Conservation (phyloP, 2,888 invertebrate genomes). For the Liopterus haemorrhoidalis region DNA sequence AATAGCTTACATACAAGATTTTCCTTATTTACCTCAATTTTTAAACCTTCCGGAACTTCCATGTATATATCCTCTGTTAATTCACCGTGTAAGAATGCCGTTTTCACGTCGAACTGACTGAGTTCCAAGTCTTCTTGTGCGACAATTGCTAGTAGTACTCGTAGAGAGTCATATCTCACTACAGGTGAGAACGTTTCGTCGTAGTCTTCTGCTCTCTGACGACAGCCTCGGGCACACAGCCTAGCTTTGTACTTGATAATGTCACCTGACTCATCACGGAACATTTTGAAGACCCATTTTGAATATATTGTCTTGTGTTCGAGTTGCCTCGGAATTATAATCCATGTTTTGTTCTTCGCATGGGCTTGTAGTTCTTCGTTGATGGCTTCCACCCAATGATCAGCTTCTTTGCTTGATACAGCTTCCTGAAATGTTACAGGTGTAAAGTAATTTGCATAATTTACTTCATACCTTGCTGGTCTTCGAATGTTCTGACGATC, state of each 20-base stretch:
- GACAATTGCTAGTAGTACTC: too few species aligned
- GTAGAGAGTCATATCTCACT: slow-evolving; percentile 30
- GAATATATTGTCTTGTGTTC: slow-evolving; percentile 18
- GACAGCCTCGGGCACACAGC: slow-evolving; percentile 21
- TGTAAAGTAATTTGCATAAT: too few species aligned
- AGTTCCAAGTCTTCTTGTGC: too few species aligned
- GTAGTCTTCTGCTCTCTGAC: slow-evolving; percentile 32
- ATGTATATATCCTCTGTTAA: too few species aligned
- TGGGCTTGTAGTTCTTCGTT: slow-evolving; percentile 25
- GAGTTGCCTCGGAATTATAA: too few species aligned
- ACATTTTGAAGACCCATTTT: slow-evolving; percentile 27
- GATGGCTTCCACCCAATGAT: too few species aligned
- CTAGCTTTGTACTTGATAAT: slow-evolving; percentile 22
- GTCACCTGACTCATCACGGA: slow-evolving; percentile 17
- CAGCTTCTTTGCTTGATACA: too few species aligned
- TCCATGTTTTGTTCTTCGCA: slow-evolving; percentile 19
- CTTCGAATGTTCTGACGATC: too few species aligned
- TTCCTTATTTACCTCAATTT: slow-evolving; percentile 14
- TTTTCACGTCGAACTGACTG: too few species aligned
- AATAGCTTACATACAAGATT: neutral
- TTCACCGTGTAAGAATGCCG: too few species aligned
- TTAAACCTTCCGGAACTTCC: slow-evolving; percentile 14
- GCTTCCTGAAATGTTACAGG: too few species aligned
- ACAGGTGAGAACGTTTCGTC: slow-evolving; percentile 34
- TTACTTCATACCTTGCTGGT: too few species aligned